A percentile compares a stretch with the other conserved stretches of the same genome.
Conservation (phyloP, 2,113 vertebrate genomes). For the Numenius arquata region DNA sequence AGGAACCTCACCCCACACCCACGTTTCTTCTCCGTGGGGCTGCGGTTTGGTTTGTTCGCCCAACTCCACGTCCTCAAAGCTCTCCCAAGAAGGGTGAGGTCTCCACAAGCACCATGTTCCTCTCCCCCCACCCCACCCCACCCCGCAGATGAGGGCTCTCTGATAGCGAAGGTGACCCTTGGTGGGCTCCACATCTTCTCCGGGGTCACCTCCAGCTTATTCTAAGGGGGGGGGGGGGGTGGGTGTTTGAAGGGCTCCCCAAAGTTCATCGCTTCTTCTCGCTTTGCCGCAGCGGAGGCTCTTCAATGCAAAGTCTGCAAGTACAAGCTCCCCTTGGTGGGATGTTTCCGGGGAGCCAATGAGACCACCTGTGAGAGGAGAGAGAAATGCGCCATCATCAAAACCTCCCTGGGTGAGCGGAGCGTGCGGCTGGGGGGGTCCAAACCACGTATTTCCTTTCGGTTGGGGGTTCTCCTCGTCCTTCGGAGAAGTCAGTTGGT, state of each 20-base stretch:
- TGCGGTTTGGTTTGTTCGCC: no score
- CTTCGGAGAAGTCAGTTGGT: fast-evolving
- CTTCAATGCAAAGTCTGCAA: constrained; percentile 1
- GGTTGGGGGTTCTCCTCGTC: no score
- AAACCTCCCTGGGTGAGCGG: not conserved
- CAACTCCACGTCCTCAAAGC: not conserved
- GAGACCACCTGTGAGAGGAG: not conserved
- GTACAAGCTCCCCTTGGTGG: not conserved
- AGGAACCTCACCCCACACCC: not conserved
- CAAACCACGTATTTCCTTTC: no score
- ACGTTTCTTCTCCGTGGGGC: not conserved
- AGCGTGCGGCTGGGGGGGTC: fast-evolving
- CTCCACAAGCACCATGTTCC: no score
- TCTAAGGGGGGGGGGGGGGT: no score
- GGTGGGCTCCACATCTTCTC: fast-evolving
- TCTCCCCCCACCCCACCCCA: no score
- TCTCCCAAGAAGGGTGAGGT: not conserved
- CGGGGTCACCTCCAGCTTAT: no score
- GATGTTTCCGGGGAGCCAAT: not conserved
- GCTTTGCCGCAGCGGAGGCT: fast-evolving
- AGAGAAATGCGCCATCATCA: constrained; percentile 11
- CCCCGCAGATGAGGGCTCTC: no score
- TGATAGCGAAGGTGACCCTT: no score
- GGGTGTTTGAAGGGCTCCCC: no score
- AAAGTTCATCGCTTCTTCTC: fast-evolving